These are phyloP conservation scores for Halictus rubicundus DNA, from an alignment of 1,140 invertebrate genomes.

Conservation along the genomic window DNA sequence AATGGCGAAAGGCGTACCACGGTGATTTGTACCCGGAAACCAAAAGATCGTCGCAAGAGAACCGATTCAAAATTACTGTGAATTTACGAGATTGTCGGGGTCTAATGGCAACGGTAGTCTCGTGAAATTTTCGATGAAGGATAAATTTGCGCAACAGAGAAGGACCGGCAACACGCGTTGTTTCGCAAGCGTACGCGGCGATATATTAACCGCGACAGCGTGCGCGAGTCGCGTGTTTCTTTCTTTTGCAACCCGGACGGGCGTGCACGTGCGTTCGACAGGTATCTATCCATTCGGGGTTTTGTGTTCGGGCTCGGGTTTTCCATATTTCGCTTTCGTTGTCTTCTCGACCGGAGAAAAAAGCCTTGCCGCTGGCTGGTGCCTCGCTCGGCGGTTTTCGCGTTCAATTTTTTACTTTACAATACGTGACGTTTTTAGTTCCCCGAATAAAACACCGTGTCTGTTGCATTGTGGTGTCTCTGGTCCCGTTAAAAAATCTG, in stretches of 20 bases:
- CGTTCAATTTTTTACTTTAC: constrained; percentile 48
- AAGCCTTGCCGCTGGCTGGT: constrained; percentile 31
- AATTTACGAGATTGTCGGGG: too few relatives aligned
- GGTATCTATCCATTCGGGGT: constrained; percentile 43
- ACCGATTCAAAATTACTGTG: too few relatives aligned
- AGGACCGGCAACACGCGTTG: not conserved
- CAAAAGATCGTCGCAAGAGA: too few relatives aligned
- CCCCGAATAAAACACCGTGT: constrained; percentile 9
- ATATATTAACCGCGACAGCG: constrained; percentile 1
- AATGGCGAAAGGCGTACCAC: too few relatives aligned
- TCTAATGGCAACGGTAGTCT: too few relatives aligned
- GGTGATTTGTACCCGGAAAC: too few relatives aligned
- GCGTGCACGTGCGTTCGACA: constrained; percentile 34
- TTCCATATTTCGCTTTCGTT: constrained; percentile 47
- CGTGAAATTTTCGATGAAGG: too few relatives aligned
- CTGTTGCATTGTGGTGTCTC: not conserved
- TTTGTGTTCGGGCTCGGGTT: constrained; percentile 32
- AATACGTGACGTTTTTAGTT: constrained; percentile 39
- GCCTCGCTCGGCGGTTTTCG: not conserved
- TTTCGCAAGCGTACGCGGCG: not conserved
- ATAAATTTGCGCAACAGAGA: not conserved
- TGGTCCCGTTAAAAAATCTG: not conserved
- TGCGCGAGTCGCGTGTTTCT: not conserved
- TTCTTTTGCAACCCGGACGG: constrained; percentile 8
- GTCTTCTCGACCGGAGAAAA: constrained; percentile 42